Conservation (phyloP, 1,140 invertebrate species). For the Ctenoplectra terminalis region DNA sequence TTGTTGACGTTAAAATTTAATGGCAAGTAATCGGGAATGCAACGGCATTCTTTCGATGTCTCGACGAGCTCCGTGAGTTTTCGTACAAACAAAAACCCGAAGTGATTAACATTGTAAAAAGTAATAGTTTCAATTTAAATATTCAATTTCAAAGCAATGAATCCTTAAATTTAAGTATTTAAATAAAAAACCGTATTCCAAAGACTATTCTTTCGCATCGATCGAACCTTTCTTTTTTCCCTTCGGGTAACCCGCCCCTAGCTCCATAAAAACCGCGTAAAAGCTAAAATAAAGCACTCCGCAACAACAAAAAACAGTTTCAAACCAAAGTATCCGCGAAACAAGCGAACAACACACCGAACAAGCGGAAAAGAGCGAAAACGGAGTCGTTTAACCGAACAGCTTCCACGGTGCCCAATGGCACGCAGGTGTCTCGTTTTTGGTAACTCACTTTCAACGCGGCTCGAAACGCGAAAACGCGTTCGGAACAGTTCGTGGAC, state of each 20-base stretch:
- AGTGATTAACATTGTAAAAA: no score
- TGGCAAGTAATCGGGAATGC: background rate
- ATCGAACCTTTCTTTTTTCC: no score
- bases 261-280: background rate
- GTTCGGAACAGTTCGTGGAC: background rate
- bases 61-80: no score
- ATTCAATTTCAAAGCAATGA: no score
- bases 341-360: no score
- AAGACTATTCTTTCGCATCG: no score
- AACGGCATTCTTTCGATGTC: background rate
- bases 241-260: no score
- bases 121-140: no score
- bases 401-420: background rate
- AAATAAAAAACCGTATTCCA: no score
- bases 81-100: no score
- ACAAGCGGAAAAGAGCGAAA: background rate
- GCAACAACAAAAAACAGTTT: conserved; percentile 7
- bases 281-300: conserved; percentile 1
- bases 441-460: conserved; percentile 70
- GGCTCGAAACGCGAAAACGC: conserved; percentile 65
- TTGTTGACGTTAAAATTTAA: conserved; percentile 16
- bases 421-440: conserved; percentile 58
- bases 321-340: background rate
- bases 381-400: conserved; percentile 24
- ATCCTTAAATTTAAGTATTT: no score